phyloP scores from a whole-genome alignment of 2,113 vertebrate species.

The Phaetusa simplex region DNA sequence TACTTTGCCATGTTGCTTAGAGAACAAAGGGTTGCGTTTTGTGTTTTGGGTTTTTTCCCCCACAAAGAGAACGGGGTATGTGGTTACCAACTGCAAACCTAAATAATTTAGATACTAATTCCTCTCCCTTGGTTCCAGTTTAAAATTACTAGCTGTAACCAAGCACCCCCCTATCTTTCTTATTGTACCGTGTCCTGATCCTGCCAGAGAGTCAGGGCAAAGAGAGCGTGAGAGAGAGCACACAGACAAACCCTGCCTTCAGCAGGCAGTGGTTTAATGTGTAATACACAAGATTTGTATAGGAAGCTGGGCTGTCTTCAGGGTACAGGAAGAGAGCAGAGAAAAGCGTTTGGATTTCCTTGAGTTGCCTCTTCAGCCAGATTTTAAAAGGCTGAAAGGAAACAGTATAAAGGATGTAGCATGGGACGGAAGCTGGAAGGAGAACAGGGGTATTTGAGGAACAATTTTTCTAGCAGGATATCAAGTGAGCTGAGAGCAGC shows the following conservation, averaged over 20 bases:
- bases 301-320: conserved; percentile 56
- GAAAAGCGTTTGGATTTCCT: conserved; percentile 51
- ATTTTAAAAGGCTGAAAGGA: conserved; percentile 32
- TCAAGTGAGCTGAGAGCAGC: background rate
- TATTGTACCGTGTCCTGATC: conserved; percentile 27
- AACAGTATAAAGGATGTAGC: conserved; percentile 1
- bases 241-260: conserved; percentile 43
- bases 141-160: conserved; percentile 23
- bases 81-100: conserved; percentile 56
- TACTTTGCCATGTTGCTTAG: conserved; percentile 48
- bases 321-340: conserved; percentile 47
- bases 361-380: conserved; percentile 16
- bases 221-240: conserved; percentile 42
- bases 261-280: conserved; percentile 22
- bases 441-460: conserved; percentile 7
- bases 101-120: conserved; percentile 20
- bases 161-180: conserved; percentile 17
- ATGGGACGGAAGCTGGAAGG: background rate
- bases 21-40: conserved; percentile 53
- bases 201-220: conserved; percentile 50
- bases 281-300: conserved; percentile 38
- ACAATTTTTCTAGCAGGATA: background rate
- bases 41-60: background rate
- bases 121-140: conserved; percentile 50
- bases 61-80: background rate